A percentile compares a stretch with the other conserved stretches of the same genome.
Evolutionary conservation across 2,797 vertebrate genomes (phyloP).

Genomic region (Siniperca scherzeri): DNA sequence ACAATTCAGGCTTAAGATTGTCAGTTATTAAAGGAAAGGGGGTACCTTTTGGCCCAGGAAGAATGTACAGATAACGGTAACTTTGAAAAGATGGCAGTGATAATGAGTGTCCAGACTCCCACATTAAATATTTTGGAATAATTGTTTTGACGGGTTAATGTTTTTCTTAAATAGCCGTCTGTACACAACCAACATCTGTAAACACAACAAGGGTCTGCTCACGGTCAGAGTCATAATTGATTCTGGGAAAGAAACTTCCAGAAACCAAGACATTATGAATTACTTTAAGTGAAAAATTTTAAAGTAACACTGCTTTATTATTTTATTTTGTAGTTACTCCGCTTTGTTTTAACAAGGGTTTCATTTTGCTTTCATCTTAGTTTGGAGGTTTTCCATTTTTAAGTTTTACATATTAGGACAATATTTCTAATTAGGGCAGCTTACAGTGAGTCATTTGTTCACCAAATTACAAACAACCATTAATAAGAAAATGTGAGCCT

Average conservation of each 20-base stretch:
- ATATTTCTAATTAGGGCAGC: not conserved
- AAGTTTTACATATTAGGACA: not conserved
- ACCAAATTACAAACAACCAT: not conserved
- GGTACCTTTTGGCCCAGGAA: slow-evolving; percentile 41
- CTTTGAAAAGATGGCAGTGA: slow-evolving; percentile 39
- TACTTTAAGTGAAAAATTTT: not conserved
- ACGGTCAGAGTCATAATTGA: slow-evolving; percentile 18
- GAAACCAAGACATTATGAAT: slow-evolving; percentile 1
- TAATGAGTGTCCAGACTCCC: slow-evolving; percentile 35
- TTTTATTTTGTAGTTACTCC: not conserved
- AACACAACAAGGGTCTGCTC: slow-evolving; percentile 19
- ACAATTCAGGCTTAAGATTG: slow-evolving; percentile 38
- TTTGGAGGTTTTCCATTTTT: not conserved
- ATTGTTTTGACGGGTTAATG: slow-evolving; percentile 54
- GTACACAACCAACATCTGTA: slow-evolving; percentile 19
- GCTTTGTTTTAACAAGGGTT: not conserved
- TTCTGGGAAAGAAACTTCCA: slow-evolving; percentile 10
- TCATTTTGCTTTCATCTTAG: not conserved
- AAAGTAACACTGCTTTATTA: not conserved
- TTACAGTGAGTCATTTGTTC: not conserved
- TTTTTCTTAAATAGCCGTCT: slow-evolving; percentile 27
- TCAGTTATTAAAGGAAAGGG: slow-evolving; percentile 50
- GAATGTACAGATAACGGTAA: slow-evolving; percentile 16
- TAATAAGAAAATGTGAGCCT: not conserved
- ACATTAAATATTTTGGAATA: slow-evolving; percentile 34